phyloP scores from a whole-genome alignment of 2,797 vertebrate genomes.

The Girardinus metallicus region DNA sequence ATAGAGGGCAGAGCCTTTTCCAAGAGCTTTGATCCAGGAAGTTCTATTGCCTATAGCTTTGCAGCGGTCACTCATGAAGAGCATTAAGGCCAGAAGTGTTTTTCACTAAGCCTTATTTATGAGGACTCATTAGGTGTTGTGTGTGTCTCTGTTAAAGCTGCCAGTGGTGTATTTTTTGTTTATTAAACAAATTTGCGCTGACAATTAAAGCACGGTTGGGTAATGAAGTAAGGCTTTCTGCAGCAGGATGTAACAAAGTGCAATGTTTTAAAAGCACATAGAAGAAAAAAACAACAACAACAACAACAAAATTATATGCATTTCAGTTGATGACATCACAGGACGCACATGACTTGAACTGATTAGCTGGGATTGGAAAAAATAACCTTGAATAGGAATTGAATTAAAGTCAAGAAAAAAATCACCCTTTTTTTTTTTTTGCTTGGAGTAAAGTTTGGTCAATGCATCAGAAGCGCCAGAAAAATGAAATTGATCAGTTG shows the following conservation, averaged over 20 bases:
- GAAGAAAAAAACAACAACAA: not conserved
- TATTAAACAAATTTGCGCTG: not conserved
- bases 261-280: not conserved
- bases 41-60: constrained; percentile 63
- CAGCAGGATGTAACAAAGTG: not conserved
- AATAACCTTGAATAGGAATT: not conserved
- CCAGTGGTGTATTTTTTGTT: not conserved
- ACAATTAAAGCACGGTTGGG: not conserved
- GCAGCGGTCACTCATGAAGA: constrained; percentile 68
- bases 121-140: constrained; percentile 14
- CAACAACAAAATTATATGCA: not conserved
- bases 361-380: not conserved
- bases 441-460: not conserved
- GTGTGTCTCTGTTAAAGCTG: not conserved
- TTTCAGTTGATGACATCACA: not conserved
- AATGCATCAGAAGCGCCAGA: not conserved
- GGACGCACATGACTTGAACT: not conserved
- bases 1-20: constrained; percentile 71
- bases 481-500: not conserved
- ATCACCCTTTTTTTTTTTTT: too few species aligned
- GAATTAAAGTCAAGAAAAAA: not conserved
- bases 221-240: not conserved
- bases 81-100: constrained; percentile 64
- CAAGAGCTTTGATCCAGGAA: constrained; percentile 75
- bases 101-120: constrained; percentile 15